Percentiles rank a stretch among this genome's conserved stretches.
Conservation (phyloP, 35 echinoderm and acorn worm genomes). For the Stichopus chloronotus region DNA sequence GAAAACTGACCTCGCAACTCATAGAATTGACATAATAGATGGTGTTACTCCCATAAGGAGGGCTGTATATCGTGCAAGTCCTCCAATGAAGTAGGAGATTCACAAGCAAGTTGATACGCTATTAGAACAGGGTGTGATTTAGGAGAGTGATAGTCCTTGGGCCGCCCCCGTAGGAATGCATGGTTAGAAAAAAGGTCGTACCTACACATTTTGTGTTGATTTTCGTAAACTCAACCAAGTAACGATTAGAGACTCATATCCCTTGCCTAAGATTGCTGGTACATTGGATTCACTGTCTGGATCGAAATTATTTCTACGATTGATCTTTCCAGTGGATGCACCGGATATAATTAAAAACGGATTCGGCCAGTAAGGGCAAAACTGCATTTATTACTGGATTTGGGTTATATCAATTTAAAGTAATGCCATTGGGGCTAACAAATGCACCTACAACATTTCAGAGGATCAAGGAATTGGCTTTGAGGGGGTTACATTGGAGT, state of each 20-base stretch:
- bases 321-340: not conserved
- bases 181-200: slow-evolving; percentile 58
- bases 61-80: not conserved
- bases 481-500: not conserved
- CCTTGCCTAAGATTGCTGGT: not conserved
- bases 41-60: not conserved
- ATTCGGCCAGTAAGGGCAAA: not conserved
- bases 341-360: not conserved
- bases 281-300: not conserved
- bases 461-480: not conserved
- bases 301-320: not conserved
- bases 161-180: slow-evolving; percentile 24
- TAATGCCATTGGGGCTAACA: not conserved
- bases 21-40: not conserved
- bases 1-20: not conserved
- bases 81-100: slow-evolving; percentile 18
- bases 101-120: not conserved
- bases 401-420: not conserved
- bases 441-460: not conserved
- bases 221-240: slow-evolving; percentile 28
- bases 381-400: not conserved
- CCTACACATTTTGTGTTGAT: slow-evolving; percentile 51
- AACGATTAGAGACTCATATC: not conserved
- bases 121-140: not conserved
- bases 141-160: slow-evolving; percentile 62